Evolutionary conservation across 2,888 invertebrate species (phyloP).

Genomic region (Xestia c-nigrum): DNA sequence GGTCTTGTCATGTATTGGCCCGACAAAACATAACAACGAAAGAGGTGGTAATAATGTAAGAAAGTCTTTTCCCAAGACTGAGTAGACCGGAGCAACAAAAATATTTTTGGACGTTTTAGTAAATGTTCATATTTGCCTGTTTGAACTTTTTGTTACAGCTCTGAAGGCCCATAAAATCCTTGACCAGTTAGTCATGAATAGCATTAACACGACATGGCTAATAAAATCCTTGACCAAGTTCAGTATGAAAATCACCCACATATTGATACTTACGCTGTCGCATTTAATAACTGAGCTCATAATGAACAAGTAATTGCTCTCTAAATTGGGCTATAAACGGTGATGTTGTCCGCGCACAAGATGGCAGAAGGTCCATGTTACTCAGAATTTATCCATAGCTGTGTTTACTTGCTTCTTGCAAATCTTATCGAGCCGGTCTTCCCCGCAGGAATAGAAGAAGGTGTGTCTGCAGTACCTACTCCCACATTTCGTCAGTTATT

Average conservation of each 20-base stretch:
- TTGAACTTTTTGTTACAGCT: background rate
- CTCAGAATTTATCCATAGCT: background rate
- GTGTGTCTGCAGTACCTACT: background rate
- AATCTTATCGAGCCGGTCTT: background rate
- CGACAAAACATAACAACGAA: background rate
- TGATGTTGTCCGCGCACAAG: background rate
- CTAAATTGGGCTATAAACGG: constrained; percentile 67
- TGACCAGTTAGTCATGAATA: constrained; percentile 2
- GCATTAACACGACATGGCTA: constrained; percentile 1
- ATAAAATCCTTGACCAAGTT: constrained; percentile 24
- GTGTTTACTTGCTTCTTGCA: background rate
- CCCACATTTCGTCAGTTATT: background rate
- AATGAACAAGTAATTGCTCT: constrained; percentile 67
- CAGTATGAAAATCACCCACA: constrained; percentile 27
- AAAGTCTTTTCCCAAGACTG: background rate
- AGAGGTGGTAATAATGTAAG: background rate
- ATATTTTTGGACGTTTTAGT: background rate
- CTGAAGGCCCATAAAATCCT: background rate
- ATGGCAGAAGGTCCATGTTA: constrained; percentile 27
- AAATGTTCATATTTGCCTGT: background rate
- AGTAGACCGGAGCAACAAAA: background rate
- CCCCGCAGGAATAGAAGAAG: background rate
- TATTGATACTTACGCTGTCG: constrained; percentile 48
- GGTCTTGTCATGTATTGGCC: background rate
- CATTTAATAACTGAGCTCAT: constrained; percentile 57